Percentiles rank a stretch among this genome's conserved stretches.
phyloP scores from a whole-genome alignment of 1,140 invertebrate species.

The Saccostrea glomerata region DNA sequence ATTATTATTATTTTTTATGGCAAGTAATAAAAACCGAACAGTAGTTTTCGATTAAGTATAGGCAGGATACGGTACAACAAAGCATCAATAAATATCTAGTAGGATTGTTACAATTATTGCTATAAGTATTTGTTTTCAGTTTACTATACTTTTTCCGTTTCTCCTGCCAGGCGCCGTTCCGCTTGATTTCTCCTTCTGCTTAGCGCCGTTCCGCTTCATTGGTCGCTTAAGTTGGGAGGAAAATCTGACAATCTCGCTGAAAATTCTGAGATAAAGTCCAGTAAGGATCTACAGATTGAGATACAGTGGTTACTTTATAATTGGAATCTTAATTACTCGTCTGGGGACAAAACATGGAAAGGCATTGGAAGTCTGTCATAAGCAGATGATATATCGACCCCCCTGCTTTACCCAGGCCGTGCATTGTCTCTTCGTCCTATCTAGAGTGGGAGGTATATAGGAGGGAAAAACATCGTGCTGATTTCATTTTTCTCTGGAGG shows the following conservation, averaged over 20 bases:
- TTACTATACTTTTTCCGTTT: background rate
- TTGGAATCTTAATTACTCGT: background rate
- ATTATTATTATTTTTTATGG: background rate
- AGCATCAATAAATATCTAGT: background rate
- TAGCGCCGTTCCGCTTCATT: background rate
- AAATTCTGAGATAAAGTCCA: background rate
- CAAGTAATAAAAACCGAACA: background rate
- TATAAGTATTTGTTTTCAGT: background rate
- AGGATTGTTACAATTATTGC: background rate
- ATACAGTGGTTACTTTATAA: background rate
- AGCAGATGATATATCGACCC: background rate
- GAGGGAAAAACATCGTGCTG: background rate
- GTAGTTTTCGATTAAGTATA: background rate
- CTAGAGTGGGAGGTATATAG: background rate
- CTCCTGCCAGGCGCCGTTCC: too few relatives aligned
- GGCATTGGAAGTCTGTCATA: background rate
- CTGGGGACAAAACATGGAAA: background rate
- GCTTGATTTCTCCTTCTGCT: too few relatives aligned
- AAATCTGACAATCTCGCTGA: background rate
- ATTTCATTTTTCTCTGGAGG: slow-evolving; percentile 12
- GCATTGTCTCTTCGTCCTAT: background rate
- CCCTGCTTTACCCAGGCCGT: background rate
- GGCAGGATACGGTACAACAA: background rate
- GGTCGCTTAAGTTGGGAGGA: background rate
- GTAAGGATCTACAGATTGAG: background rate